Percentiles rank a stretch among this genome's conserved stretches.
Conservation (phyloP, 1,140 invertebrate species). For the Sinonovacula constricta region DNA sequence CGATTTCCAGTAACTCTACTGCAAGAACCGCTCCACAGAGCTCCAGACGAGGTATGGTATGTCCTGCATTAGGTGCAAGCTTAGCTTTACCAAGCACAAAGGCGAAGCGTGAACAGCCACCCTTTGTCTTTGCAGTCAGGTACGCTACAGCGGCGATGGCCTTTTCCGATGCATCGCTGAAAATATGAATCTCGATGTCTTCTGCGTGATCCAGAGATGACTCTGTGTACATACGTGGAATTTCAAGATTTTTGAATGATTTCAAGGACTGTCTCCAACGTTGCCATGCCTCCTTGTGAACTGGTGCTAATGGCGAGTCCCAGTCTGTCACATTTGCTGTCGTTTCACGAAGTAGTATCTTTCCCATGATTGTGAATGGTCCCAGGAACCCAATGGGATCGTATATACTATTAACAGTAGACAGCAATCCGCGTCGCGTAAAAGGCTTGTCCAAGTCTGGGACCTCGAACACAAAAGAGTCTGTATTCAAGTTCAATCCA, state of each 20-base stretch:
- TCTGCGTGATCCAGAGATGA: neutral
- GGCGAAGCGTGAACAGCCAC: neutral
- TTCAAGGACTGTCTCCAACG: neutral
- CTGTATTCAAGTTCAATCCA: conserved; percentile 1
- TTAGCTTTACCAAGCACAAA: conserved; percentile 9
- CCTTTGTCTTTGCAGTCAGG: too few species aligned
- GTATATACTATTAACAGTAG: conserved; percentile 13
- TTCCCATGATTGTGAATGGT: neutral
- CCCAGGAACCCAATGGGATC: conserved; percentile 15
- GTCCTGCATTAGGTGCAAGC: conserved; percentile 2
- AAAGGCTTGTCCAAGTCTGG: neutral
- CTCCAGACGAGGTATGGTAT: neutral
- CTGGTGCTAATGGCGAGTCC: neutral
- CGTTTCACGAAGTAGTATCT: neutral
- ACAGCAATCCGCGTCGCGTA: conserved; percentile 2
- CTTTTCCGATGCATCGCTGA: neutral
- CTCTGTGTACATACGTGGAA: neutral
- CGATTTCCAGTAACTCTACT: neutral
- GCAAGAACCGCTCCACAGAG: neutral
- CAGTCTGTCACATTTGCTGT: neutral
- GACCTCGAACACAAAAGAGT: neutral
- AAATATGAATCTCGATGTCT: neutral
- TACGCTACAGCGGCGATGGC: conserved; percentile 8
- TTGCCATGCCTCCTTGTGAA: neutral
- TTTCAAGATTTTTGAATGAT: neutral